Evolutionary conservation across 1,140 invertebrate genomes (phyloP).

Genomic region (Argopecten irradians): DNA sequence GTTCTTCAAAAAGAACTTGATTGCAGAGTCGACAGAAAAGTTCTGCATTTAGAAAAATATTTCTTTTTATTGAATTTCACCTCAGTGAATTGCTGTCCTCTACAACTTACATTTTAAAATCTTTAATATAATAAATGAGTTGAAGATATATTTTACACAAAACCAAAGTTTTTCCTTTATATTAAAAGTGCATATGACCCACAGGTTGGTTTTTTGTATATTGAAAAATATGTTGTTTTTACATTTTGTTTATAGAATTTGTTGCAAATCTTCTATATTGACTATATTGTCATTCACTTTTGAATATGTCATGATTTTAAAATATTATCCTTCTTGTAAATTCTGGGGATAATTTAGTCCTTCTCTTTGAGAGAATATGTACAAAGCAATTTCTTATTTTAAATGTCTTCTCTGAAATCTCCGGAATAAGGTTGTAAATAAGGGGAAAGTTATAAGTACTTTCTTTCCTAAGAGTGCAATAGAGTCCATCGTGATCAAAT

Average conservation of each 20-base stretch:
- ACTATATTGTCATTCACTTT: neutral
- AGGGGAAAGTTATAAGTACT: neutral
- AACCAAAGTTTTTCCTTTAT: constrained; percentile 22
- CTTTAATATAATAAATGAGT: neutral
- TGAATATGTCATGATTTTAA: neutral
- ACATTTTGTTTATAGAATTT: neutral
- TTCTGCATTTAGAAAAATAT: neutral
- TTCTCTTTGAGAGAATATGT: neutral
- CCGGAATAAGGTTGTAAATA: neutral
- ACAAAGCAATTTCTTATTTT: neutral
- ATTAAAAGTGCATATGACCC: constrained; percentile 8
- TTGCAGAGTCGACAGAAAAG: neutral
- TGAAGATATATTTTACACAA: neutral
- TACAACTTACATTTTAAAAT: neutral
- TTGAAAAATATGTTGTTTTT: neutral
- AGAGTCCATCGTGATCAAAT: neutral
- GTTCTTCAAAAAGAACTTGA: neutral
- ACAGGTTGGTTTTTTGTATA: neutral
- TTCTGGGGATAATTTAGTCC: neutral
- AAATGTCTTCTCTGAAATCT: neutral
- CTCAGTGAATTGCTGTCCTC: neutral
- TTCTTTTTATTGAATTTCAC: neutral
- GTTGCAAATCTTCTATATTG: constrained; percentile 11
- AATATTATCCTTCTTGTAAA: neutral
- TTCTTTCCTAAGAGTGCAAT: neutral